Evolutionary conservation across 2,113 vertebrate species (phyloP), one percentile per base, ranked within the genome.

Genomic region (Jaculus jaculus): DNA sequence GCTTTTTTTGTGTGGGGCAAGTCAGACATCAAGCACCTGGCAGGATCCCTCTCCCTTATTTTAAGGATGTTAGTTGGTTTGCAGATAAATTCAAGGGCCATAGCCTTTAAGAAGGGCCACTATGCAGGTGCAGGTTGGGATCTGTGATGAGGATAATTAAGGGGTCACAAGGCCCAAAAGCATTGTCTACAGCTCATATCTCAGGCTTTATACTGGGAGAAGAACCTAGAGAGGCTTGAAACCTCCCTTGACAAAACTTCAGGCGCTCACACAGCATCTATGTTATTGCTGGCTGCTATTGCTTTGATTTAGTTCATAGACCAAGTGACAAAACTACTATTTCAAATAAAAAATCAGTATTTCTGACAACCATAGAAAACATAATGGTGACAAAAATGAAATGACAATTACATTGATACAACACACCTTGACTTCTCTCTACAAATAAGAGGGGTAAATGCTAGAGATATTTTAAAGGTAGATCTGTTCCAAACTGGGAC

Each of bases 361-460:
- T 82, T 94, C 81, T 83, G 92, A 47, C 61, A 72, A 68, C 23
- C 58, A 84, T 34, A 68, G 78, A 96, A 92, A 94, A 84, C 87
- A 78, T 16, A 88, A 83, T 72, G 68, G 73, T 47, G 11, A 39
- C 4, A 78, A 81, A 89, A 78, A 37, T 60, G 87, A 42, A 89
- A 78, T 69, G 37, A 60, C 16, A 83, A n/a, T 77, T 81, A 54
- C 42, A 54, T 54, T 42, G 12, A 37, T 82, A 32, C 54, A 69
- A 71, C 13, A 90, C 34, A 47, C 32, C 73, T 78, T 78, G 32
- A 4, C 34, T 34, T 69, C 69, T 93, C 32, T 81, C 51, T 10
- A 75, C 74, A 90, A 51, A 32, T 23, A 16, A 84, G 75, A 89
- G 10, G 24, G 84, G 18, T 15, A 77, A 51, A 11, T 39, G 32